Base-by-base conservation (phyloP, 2,888 invertebrate species). In the Polylopha cassiicola region DNA sequence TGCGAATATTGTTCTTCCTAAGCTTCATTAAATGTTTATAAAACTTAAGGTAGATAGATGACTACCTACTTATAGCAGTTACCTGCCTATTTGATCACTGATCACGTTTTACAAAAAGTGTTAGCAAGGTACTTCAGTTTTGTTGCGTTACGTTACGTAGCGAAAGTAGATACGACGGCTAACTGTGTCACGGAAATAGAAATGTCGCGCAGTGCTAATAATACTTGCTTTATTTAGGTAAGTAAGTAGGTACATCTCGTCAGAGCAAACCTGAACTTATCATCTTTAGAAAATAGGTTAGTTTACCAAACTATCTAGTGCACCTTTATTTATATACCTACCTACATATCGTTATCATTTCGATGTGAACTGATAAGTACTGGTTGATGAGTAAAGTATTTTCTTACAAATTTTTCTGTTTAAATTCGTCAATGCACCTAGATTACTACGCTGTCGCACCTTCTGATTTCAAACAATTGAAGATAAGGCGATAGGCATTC, bases 161-260 rank as follows among this genome's bases (percentile, higher is more conserved):
- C 29, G 34, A 41, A 29, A 41, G 41, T 41, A n/a, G n/a, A n/a
- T n/a, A 36, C 28, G 15, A 14, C 34, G 22, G 32, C 8, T 34
- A 29, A 24, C 20, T 22, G 31, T 32, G 49, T 39, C 43, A 48
- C 65, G 48, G 51, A 65, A 68, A 69, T 65, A 67, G 62, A 66
- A 69, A 51, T 79, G 75, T 73, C 76, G 62, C 63, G 52, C n/a
- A n/a, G 57, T 47, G 60, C 67, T 78, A 76, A 65, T 70, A 69
- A 65, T 72, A 58, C 58, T 50, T 58, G 47, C 50, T 43, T 43
- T n/a, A n/a, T n/a, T n/a, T n/a, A n/a, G n/a, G n/a, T n/a, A n/a
- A n/a, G n/a, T n/a, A n/a, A n/a, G n/a, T n/a, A n/a, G n/a, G 47
- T 53, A 58, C 51, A 52, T 57, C 51, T 50, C 43, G 54, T 54